Percentiles rank a stretch among this genome's conserved stretches.
Evolutionary conservation across 2,113 vertebrate species (phyloP).

Genomic region (Mastomys coucha): DNA sequence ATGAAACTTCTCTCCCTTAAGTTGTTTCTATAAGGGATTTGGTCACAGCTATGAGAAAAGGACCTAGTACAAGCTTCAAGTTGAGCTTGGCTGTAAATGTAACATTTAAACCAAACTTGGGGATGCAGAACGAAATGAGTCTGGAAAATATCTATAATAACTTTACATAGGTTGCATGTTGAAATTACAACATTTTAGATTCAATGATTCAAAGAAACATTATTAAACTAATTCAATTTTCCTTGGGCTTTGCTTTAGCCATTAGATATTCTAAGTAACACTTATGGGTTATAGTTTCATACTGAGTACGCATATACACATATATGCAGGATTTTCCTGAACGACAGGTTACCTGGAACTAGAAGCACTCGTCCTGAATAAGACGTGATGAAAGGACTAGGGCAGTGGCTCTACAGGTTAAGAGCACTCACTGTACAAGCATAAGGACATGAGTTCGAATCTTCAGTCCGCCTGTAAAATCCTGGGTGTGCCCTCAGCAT

Average conservation of each 20-base stretch:
- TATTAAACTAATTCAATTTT: slow-evolving; percentile 35
- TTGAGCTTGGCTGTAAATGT: neutral
- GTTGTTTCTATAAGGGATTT: neutral
- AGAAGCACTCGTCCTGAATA: neutral
- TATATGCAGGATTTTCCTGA: no score
- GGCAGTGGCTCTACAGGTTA: neutral
- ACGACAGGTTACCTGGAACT: neutral
- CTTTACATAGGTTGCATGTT: neutral
- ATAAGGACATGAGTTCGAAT: no score
- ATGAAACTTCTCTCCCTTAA: neutral
- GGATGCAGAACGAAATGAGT: neutral
- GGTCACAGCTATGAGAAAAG: neutral
- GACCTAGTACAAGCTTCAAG: neutral
- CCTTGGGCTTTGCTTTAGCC: neutral
- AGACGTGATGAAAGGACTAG: neutral
- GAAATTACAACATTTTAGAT: slow-evolving; percentile 25
- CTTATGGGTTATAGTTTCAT: neutral
- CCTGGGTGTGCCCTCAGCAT: neutral
- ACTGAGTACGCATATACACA: neutral
- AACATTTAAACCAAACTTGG: slow-evolving; percentile 44
- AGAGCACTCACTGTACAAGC: neutral
- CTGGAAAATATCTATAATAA: neutral
- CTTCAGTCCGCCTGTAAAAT: neutral
- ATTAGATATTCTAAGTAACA: slow-evolving; percentile 1
- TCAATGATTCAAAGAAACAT: slow-evolving; percentile 23